Evolutionary conservation across 1,140 invertebrate genomes (phyloP), one percentile per base, ranked within the genome.

Genomic region (Bicyclus anynana): DNA sequence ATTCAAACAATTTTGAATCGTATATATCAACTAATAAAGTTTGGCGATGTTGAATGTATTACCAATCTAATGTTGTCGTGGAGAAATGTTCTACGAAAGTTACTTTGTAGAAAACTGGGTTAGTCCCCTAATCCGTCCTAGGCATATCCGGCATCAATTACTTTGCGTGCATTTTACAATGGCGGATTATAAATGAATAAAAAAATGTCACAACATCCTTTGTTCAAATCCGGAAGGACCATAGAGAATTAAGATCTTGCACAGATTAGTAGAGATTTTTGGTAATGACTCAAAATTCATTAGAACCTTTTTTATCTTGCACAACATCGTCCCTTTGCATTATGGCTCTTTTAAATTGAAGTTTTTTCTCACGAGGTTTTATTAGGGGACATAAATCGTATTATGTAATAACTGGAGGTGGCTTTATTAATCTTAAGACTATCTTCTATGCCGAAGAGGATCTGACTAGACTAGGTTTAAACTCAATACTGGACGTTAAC

Each of bases 141-240:
- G 69, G 67, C 49, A 76, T 67, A 69, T 82, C 78, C 78, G 77
- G 78, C 66, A 68, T 84, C 68, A 56, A 75, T 84, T 80, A 77
- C 78, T 77, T 67, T 33, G 65, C 74, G 48, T 72, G 48, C 62
- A 61, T 58, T 59, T 57, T 29, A 77, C 68, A 74, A 69, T 70
- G 52, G 47, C 40, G 53, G 53, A 66, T 59, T 51, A 68, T 66
- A 67, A 68, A 72, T 74, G 51, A 66, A 57, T 51, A 67, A 67
- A 67, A 68, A 72, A 75, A 14, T 62, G 55, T 69, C 73, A 69
- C 71, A 74, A 75, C 66, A 80, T 44, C 76, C 33, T 50, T 67
- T 82, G 74, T 80, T 59, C 29, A 26, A 53, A 55, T 64, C 77
- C 77, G 80, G 80, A 84, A 80, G 77, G 69, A 67, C 66, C 49